phyloP scores from a whole-genome alignment of 2,113 vertebrate species.

The Ibidorhyncha struthersii region DNA sequence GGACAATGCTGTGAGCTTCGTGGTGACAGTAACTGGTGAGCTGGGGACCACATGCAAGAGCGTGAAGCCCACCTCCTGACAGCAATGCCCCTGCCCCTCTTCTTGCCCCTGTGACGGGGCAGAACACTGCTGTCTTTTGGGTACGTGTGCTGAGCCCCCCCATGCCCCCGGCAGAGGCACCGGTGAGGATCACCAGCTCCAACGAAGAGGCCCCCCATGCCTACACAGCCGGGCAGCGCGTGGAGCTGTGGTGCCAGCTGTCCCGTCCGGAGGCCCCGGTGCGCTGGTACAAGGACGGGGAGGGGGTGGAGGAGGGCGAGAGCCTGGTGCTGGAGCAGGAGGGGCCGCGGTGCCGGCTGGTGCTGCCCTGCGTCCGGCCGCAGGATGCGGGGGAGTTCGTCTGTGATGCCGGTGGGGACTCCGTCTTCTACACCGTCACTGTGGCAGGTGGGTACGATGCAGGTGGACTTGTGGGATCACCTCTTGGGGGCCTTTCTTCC shows the following conservation, averaged over 20 bases:
- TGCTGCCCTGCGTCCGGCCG: constrained; percentile 82
- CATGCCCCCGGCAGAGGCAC: constrained; percentile 77
- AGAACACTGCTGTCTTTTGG: background rate
- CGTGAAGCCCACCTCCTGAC: background rate
- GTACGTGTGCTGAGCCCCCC: background rate
- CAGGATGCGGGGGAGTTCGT: constrained; percentile 89
- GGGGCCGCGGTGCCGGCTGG: constrained; percentile 80
- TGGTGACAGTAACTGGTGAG: constrained; percentile 80
- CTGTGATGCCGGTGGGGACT: constrained; percentile 86
- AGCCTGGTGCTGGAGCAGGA: constrained; percentile 82
- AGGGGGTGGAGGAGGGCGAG: constrained; percentile 81
- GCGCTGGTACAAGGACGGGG: constrained; percentile 89
- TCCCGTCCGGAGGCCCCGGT: constrained; percentile 77
- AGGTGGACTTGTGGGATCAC: background rate
- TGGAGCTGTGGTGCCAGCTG: constrained; percentile 90
- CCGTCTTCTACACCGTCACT: constrained; percentile 86
- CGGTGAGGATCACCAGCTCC: constrained; percentile 83
- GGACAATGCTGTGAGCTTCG: constrained; percentile 80
- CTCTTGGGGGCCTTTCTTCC: background rate
- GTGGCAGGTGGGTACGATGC: constrained; percentile 83
- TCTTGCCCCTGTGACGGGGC: background rate
- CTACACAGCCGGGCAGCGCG: constrained; percentile 80
- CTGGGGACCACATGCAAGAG: background rate
- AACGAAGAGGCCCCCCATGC: constrained; percentile 77
- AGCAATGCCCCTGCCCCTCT: background rate